phyloP scores from a whole-genome alignment of 2,113 vertebrate genomes.

The Ictalurus furcatus region DNA sequence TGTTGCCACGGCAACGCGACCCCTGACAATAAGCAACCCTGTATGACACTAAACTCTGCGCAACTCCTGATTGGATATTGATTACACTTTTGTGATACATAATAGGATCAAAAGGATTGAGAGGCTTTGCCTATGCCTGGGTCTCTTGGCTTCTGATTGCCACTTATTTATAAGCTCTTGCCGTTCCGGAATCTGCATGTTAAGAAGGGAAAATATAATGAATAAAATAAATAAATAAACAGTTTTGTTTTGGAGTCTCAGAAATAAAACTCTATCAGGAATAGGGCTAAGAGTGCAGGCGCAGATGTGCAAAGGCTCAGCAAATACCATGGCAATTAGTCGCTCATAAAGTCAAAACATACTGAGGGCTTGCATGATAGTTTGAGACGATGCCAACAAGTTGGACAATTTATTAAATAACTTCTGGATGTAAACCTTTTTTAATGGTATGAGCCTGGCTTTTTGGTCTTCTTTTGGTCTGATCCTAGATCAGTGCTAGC shows the following conservation, averaged over 20 bases:
- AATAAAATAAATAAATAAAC: slow-evolving; percentile 4
- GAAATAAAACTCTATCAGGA: slow-evolving; percentile 19
- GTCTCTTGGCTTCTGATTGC: slow-evolving; percentile 66
- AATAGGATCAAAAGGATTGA: slow-evolving; percentile 76
- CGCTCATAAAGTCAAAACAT: background rate
- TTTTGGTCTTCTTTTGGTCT: background rate
- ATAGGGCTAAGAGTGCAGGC: background rate
- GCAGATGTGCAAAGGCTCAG: slow-evolving; percentile 3
- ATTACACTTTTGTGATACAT: slow-evolving; percentile 81
- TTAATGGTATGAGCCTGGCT: background rate
- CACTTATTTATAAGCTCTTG: slow-evolving; percentile 73
- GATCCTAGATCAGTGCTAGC: background rate
- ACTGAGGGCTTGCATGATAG: background rate
- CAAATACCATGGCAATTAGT: slow-evolving; percentile 6
- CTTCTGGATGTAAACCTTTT: background rate
- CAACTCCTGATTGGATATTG: slow-evolving; percentile 80
- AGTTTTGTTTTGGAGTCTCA: slow-evolving; percentile 11
- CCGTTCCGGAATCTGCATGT: slow-evolving; percentile 71
- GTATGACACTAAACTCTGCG: slow-evolving; percentile 71
- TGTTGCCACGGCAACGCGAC: slow-evolving; percentile 73
- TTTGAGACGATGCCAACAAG: background rate
- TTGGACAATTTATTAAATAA: background rate
- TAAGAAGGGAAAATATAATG: slow-evolving; percentile 55
- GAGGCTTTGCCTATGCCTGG: slow-evolving; percentile 64
- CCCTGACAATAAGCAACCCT: slow-evolving; percentile 75